phyloP scores from a whole-genome alignment of 2,797 vertebrate species.

The Sebastes jordani region DNA sequence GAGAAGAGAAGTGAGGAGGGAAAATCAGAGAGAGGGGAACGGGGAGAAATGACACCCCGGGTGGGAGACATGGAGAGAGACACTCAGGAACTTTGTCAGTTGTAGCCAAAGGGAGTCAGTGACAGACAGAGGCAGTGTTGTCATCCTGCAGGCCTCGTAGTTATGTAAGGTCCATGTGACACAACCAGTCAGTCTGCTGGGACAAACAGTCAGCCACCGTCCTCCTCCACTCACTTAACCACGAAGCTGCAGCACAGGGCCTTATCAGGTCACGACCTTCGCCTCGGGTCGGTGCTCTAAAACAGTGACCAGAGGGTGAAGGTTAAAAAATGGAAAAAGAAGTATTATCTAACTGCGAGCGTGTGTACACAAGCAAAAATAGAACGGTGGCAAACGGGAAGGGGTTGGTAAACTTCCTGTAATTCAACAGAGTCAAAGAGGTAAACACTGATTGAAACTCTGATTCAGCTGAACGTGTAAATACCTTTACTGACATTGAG shows the following conservation, averaged over 20 bases:
- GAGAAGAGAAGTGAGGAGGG: conserved; percentile 9
- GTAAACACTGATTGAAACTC: background rate
- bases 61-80: conserved; percentile 29
- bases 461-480: background rate
- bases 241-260: background rate
- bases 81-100: conserved; percentile 53
- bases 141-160: conserved; percentile 45
- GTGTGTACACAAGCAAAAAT: background rate
- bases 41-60: conserved; percentile 24
- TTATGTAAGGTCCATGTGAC: conserved; percentile 73
- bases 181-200: conserved; percentile 35
- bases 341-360: background rate
- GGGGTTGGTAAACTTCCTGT: background rate
- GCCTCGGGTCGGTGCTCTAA: background rate
- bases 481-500: background rate
- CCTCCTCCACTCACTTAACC: conserved; percentile 30
- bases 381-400: background rate
- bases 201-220: conserved; percentile 39
- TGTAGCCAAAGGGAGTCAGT: conserved; percentile 36
- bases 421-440: background rate
- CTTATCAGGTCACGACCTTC: conserved; percentile 27
- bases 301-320: background rate
- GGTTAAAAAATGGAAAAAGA: background rate
- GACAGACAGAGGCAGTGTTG: conserved; percentile 53
- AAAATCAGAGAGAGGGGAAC: conserved; percentile 10